Base-by-base conservation (phyloP, 1,140 invertebrate genomes). In the Drosophila ambigua region DNA sequence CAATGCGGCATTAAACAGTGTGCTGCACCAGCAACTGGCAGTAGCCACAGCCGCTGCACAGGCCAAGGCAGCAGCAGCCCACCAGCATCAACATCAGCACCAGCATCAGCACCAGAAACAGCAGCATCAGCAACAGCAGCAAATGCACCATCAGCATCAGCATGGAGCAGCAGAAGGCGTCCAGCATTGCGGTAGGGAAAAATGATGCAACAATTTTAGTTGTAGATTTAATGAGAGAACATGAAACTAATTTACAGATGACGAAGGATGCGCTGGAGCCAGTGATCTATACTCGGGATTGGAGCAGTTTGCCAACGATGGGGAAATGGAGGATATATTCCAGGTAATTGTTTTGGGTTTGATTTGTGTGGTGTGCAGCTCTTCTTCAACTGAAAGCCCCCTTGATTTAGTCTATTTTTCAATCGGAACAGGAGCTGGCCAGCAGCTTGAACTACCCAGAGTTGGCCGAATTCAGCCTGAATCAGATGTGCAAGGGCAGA, bases 241-340 rank as follows among this genome's bases (percentile, higher is more conserved):
- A 15, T 16, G 0, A 2, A 3, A 0, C 31, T 4, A 26, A 1
- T 1, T 65, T 61, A 0, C 20, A 90, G 85, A 77, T 43, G 81
- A 79, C 13, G 78, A 72, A 35, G 55, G 59, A 2, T 50, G 49
- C 9, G 54, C 63, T 15, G 64, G 71, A 2, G 48, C 61, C 55
- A 68, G 73, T 11, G 84, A 88, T 11, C 43, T 88, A 2, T 88
- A 88, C 53, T 62, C 67, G n/a, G 84, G 71, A 8, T 48, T 90
- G 44, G 85, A 89, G 41, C 77, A 78, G 23, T 90, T 78, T 41
- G 60, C 75, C 46, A 72, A 50, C 24, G 83, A 90, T 52, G 81
- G 77, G 4, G 87, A 90, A 72, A 90, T 92, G 80, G 90, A 92
- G 59, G 91, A 92, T 20, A 89, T 92, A 72, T 91, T 92, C 51